A percentile compares a stretch with the other conserved stretches of the same genome.
Conservation (phyloP, 2,888 invertebrate species). For the Miltochrista miniata region DNA sequence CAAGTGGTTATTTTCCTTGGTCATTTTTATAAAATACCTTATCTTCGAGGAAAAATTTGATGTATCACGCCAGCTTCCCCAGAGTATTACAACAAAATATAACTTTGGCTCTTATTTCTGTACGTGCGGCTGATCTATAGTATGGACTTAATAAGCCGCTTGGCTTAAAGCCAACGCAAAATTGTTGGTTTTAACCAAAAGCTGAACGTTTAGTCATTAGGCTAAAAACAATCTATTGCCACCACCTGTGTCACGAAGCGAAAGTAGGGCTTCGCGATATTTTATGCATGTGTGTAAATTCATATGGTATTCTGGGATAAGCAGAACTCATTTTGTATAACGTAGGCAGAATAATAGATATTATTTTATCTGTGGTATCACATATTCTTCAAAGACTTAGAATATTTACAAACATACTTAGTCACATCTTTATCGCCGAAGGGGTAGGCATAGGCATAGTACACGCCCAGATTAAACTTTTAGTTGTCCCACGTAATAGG, state of each 20-base stretch:
- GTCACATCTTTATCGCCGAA: too few relatives aligned
- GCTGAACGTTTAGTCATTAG: constrained; percentile 37
- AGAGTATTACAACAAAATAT: constrained; percentile 35
- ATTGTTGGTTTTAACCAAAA: constrained; percentile 36
- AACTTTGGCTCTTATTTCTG: constrained; percentile 36
- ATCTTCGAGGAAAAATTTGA: constrained; percentile 33
- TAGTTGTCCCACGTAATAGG: too few relatives aligned
- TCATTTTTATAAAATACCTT: constrained; percentile 30
- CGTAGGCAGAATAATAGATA: not conserved
- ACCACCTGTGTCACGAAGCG: constrained; percentile 35
- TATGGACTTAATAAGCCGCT: constrained; percentile 21
- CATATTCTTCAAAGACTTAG: too few relatives aligned
- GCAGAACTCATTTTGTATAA: not conserved
- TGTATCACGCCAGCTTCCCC: constrained; percentile 35
- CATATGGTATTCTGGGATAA: constrained; percentile 2
- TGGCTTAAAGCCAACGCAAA: constrained; percentile 35
- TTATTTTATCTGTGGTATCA: not conserved
- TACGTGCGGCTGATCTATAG: constrained; percentile 27
- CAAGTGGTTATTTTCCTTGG: constrained; percentile 16
- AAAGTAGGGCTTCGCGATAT: constrained; percentile 20
- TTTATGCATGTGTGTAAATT: constrained; percentile 5
- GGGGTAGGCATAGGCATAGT: too few relatives aligned
- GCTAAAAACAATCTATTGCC: constrained; percentile 41
- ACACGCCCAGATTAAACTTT: too few relatives aligned
- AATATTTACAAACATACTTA: too few relatives aligned